phyloP scores from a whole-genome alignment of 2,888 invertebrate species.

The Resseliella maxima region DNA sequence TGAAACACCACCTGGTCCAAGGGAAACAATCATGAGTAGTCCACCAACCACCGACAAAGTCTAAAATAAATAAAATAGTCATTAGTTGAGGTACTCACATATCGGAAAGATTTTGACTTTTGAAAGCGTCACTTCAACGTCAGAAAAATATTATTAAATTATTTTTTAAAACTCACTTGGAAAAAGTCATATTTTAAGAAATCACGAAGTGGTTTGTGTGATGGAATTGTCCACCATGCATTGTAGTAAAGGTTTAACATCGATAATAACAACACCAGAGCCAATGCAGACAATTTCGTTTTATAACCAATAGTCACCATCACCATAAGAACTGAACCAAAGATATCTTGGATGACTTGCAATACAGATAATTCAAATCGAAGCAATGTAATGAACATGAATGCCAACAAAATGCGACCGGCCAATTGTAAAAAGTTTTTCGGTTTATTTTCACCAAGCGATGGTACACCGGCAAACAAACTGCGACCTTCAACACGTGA shows the following conservation, averaged over 20 bases:
- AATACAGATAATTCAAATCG: conserved; percentile 92
- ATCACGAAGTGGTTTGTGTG: conserved; percentile 95
- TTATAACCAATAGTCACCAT: conserved; percentile 97
- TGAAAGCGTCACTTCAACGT: too few relatives aligned
- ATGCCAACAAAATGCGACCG: conserved; percentile 93
- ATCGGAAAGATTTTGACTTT: too few relatives aligned
- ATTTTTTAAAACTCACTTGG: conserved; percentile 76
- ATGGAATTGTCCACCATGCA: conserved; percentile 97
- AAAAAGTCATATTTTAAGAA: conserved; percentile 99
- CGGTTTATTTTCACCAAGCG: conserved; percentile 93
- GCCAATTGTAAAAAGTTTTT: conserved; percentile 96
- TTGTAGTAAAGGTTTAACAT: conserved; percentile 96
- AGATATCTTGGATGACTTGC: conserved; percentile 89
- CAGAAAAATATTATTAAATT: too few relatives aligned
- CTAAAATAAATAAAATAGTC: conserved; percentile 82
- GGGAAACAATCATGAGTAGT: conserved; percentile 95
- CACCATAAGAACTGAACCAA: conserved; percentile 94
- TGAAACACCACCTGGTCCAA: conserved; percentile 98
- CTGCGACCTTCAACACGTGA: conserved; percentile 92
- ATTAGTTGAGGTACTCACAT: too few relatives aligned
- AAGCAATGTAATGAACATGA: conserved; percentile 98
- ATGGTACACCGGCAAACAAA: conserved; percentile 95
- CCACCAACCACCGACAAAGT: conserved; percentile 99
- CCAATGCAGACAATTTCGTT: conserved; percentile 96
- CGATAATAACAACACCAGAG: conserved; percentile 88